Base-by-base conservation (phyloP, 2,113 vertebrate species). In the Psittacula cyanocephala region DNA sequence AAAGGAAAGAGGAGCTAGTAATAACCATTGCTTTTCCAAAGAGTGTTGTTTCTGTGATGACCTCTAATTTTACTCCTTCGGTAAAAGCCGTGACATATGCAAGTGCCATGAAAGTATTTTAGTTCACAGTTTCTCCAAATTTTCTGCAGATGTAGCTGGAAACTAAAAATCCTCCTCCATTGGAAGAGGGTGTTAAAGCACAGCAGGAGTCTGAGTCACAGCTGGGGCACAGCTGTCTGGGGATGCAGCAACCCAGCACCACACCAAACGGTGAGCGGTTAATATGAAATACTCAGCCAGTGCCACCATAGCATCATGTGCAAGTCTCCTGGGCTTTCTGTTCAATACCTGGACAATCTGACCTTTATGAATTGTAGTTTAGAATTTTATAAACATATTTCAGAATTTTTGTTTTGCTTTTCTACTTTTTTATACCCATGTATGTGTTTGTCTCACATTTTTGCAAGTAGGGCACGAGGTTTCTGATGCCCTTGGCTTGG, bases 241-340 rank as follows among this genome's bases (percentile, higher is more conserved):
- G 31, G 14, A 17, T 53, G 49, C 62, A n/a, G 25, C n/a, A 49
- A 4, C 46, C 17, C 53, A 67, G 68, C 24, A 60, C 27, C 25
- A 55, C n/a, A 7, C 7, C 5, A 23, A 11, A 41, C 37, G 17
- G n/a, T 15, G 55, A 59, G 31, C 1, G 5, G 37, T 23, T 0
- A 1, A 41, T 0, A 3, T 7, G 46, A 79, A 81, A 50, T 24
- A 20, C 31, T 62, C 82, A 65, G 52, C 52, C 43, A 60, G 33
- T 37, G 62, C 20, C 68, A 59, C 24, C 22, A 10, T 0, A 53
- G 27, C 37, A 53, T 22, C 62, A n/a, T 3, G 25, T 24, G 39
- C 28, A 43, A 9, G 16, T 52, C 27, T 75, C 43, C n/a, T 60
- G 49, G 43, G 18, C 44, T 86, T 72, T 59, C 41, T 82, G 28